Evolutionary conservation across 2,888 invertebrate genomes (phyloP), one percentile per base, ranked within the genome.

Genomic region (Marronus borbonicus): DNA sequence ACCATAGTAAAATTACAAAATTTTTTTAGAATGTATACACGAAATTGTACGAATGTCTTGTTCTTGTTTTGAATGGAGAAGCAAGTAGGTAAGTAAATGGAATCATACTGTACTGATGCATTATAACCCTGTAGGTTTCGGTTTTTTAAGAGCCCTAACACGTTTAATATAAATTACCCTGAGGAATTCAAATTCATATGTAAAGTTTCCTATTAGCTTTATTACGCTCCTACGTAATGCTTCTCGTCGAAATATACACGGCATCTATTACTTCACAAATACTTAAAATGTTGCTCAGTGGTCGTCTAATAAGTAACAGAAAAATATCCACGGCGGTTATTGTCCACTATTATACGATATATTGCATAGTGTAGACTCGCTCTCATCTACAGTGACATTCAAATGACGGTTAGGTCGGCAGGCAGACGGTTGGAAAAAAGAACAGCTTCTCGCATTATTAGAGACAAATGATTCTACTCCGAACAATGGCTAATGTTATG

Each of bases 391-490:
- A 74, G 62, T 74, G 72, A 74, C 72, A 74, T 74, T 74, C 24
- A 74, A 74, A 74, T 74, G 72, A 74, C 72, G 39, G 72, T 74
- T 74, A 74, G 72, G 72, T 74, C 60, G 72, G 72, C 62, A 74
- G 60, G 72, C 17, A 62, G 60, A 60, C 68, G 50, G 68, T 68
- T 60, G 44, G 60, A 72, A 39, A 55, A 58, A 55, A 70, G 36
- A 49, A 74, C 20, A 28, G 65, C 60, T 70, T 50, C 78, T 68
- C 76, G 76, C 76, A 68, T 76, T 78, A 78, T 78, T 78, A 78
- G 66, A 68, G 75, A 78, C 78, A 78, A 75, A 78, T 75, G 78
- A 78, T 72, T 77, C 77, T 55, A 65, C 64, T 72, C 72, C 49
- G 70, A 70, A 77, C 77, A 77, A 77, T 77, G 68, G 68, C 58